phyloP scores from a whole-genome alignment of 2,888 invertebrate genomes.

The Rambutsinella grinnellia region DNA sequence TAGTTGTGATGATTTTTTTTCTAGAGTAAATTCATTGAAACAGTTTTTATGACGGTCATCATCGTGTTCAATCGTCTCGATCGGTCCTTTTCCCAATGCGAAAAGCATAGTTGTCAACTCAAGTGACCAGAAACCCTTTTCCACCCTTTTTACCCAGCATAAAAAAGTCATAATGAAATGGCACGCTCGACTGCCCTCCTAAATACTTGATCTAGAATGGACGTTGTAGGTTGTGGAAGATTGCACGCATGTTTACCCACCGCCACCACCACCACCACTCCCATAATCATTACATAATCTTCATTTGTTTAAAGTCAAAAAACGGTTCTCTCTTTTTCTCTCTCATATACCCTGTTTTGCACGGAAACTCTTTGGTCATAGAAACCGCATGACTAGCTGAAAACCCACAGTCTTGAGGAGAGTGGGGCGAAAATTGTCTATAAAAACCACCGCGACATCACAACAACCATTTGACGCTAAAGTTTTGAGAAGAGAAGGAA shows the following conservation, averaged over 20 bases:
- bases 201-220: not conserved
- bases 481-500: not conserved
- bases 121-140: constrained; percentile 3
- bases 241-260: not conserved
- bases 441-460: not conserved
- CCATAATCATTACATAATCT: not conserved
- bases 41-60: no score
- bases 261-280: not conserved
- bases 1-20: no score
- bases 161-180: constrained; percentile 24
- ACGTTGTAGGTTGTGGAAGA: not conserved
- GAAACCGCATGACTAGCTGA: constrained; percentile 8
- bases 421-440: constrained; percentile 17
- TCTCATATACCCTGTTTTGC: not conserved
- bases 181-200: constrained; percentile 24
- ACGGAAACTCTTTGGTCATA: not conserved
- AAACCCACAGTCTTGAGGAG: not conserved
- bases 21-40: no score
- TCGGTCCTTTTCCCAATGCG: not conserved
- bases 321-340: not conserved
- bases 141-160: not conserved
- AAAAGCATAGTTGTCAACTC: not conserved
- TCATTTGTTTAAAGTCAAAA: not conserved
- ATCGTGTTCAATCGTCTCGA: constrained; percentile 31
- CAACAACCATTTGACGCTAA: constrained; percentile 12